These are phyloP conservation scores for Prosapia bicincta DNA, from an alignment of 2,888 invertebrate genomes.

Conservation along the genomic window DNA sequence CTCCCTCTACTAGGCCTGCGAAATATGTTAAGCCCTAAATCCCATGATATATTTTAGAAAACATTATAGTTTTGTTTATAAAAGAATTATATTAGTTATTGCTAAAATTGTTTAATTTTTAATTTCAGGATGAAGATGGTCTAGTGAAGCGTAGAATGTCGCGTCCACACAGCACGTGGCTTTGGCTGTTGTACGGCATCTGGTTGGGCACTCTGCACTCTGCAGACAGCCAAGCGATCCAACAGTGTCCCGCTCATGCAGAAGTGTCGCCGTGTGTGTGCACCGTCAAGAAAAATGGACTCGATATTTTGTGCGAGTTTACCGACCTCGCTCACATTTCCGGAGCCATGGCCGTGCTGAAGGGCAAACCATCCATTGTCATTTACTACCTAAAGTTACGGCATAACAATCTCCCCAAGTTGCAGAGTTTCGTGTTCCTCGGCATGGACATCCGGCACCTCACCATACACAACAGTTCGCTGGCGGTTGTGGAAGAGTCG, in stretches of 20 bases:
- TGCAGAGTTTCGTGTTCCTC: slow-evolving; percentile 82
- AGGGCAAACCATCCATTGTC: slow-evolving; percentile 70
- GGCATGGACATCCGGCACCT: slow-evolving; percentile 85
- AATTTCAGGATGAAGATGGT: slow-evolving; percentile 28
- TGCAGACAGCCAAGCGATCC: slow-evolving; percentile 23
- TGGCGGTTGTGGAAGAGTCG: slow-evolving; percentile 82
- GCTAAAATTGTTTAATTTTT: too few species aligned
- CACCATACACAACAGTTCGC: slow-evolving; percentile 83
- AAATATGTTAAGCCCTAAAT: too few species aligned
- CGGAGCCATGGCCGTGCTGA: slow-evolving; percentile 76
- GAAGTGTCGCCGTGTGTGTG: slow-evolving; percentile 81
- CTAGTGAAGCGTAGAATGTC: slow-evolving; percentile 20
- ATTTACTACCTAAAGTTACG: slow-evolving; percentile 86
- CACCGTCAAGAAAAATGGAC: slow-evolving; percentile 80
- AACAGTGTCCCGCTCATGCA: slow-evolving; percentile 64
- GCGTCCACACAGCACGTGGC: slow-evolving; percentile 13
- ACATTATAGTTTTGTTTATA: too few species aligned
- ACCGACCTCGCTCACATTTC: slow-evolving; percentile 76
- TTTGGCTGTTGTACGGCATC: slow-evolving; percentile 3
- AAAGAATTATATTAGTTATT: too few species aligned
- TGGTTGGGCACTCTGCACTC: slow-evolving; percentile 20
- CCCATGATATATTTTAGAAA: too few species aligned
- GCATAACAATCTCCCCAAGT: slow-evolving; percentile 79
- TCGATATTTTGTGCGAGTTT: slow-evolving; percentile 85
- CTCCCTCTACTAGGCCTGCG: too few species aligned